Base-by-base conservation (phyloP, 2,797 vertebrate genomes). In the Anomalospiza imberbis region DNA sequence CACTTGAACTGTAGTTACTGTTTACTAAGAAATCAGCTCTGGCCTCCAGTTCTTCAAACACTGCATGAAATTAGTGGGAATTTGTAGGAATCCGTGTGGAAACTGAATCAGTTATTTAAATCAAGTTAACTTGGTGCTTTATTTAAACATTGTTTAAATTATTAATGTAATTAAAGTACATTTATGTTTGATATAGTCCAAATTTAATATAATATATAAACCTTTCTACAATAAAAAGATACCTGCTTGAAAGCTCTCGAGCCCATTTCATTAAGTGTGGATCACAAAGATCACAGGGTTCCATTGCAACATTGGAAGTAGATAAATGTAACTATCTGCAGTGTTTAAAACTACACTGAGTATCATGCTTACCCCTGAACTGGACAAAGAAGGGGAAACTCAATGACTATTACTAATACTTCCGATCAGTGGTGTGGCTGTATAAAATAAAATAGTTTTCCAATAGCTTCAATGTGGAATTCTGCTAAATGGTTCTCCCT, bases 101-200 rank as follows among this genome's bases (percentile, higher is more conserved):
- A 92, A 79, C 40, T 5, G 28, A 44, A 82, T 82, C 50, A 40
- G n/a, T 82, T 87, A 54, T 40, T 93, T 87, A 71, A 78, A 89
- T 73, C n/a, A 80, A 77, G 34, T 65, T 88, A n/a, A 88, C 48
- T 36, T 34, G 61, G 67, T 67, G 75, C 79, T 95, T 78, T 74
- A 80, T 71, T 91, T 79, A 87, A 86, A 88, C 73, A 90, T 26
- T 95, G 75, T n/a, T 93, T 93, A 87, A 91, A 89, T 79, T 68
- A 89, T 62, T 93, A 68, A 72, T 94, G 67, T 74, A 54, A 92
- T 58, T 82, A 36, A 91, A 83, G 42, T 72, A 68, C 57, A 45
- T 36, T 62, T 86, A 61, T 68, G 47, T 68, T 83, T 80, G 65
- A 67, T 78, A 78, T 50, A 92, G 68, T 77, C 75, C 57, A 91